A percentile compares a stretch with the other conserved stretches of the same genome.
Conservation (phyloP, 2,797 vertebrate species). For the Netta rufina region DNA sequence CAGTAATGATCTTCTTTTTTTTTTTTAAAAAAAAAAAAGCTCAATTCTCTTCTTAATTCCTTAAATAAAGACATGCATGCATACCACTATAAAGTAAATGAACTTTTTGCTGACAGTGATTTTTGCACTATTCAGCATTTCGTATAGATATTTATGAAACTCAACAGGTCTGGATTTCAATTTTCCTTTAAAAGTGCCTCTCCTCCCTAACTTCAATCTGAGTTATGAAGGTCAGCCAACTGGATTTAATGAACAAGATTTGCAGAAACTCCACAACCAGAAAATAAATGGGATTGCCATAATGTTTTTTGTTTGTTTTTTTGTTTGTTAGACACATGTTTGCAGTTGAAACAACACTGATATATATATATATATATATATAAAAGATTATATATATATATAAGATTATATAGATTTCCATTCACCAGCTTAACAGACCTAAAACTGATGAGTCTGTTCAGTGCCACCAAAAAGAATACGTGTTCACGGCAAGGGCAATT, state of each 20-base stretch:
- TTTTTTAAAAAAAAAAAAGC: not conserved
- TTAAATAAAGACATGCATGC: not conserved
- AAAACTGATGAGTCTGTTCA: not conserved
- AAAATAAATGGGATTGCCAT: not conserved
- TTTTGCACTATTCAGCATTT: not conserved
- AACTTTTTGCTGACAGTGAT: not conserved
- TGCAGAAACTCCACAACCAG: not conserved
- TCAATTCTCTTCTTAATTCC: not conserved
- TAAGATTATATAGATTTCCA: not conserved
- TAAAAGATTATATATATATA: too few species aligned
- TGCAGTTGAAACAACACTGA: not conserved
- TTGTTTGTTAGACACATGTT: not conserved
- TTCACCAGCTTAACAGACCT: not conserved
- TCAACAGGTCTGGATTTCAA: not conserved
- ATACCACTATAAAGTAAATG: not conserved
- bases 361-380: not conserved
- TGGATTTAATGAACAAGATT: not conserved
- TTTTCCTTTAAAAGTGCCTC: not conserved
- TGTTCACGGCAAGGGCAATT: not conserved
- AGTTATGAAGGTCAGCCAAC: not conserved
- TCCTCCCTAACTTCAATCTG: not conserved
- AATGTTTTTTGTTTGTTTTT: not conserved
- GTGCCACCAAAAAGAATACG: not conserved
- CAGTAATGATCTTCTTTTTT: not conserved
- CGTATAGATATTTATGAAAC: not conserved